Evolutionary conservation across 2,888 invertebrate genomes (phyloP).

Genomic region (Acanthoscelides obtectus): DNA sequence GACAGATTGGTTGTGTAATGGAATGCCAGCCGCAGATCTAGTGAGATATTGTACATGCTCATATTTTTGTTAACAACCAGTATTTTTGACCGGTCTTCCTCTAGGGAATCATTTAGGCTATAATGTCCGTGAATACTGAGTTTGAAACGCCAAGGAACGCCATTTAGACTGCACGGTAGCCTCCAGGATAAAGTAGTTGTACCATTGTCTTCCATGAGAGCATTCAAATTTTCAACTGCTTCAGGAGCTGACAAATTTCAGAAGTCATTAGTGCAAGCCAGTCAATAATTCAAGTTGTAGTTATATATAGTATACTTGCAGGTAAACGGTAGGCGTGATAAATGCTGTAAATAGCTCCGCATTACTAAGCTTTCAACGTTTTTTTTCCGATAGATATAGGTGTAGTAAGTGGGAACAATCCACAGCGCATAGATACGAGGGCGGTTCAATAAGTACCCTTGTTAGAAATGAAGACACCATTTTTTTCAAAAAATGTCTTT

Average conservation of each 20-base stretch:
- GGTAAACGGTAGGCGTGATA: too few relatives aligned
- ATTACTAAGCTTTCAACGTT: too few relatives aligned
- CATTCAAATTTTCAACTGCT: neutral
- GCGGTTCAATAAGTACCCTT: too few relatives aligned
- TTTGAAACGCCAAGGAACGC: neutral
- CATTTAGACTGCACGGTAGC: slow-evolving; percentile 15
- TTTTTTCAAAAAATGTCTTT: too few relatives aligned
- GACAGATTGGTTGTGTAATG: slow-evolving; percentile 5
- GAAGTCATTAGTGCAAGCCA: too few relatives aligned
- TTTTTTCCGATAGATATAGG: too few relatives aligned
- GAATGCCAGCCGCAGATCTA: slow-evolving; percentile 5
- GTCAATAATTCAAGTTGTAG: too few relatives aligned
- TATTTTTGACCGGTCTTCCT: neutral
- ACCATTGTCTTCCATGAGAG: neutral
- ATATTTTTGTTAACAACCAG: neutral
- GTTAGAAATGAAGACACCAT: too few relatives aligned
- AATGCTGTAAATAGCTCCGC: too few relatives aligned
- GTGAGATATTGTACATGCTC: neutral
- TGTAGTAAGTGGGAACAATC: too few relatives aligned
- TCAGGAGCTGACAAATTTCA: neutral
- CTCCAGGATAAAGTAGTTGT: neutral
- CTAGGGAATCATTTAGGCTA: neutral
- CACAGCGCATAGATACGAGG: too few relatives aligned
- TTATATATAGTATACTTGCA: too few relatives aligned
- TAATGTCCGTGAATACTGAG: neutral